phyloP scores from a whole-genome alignment of 2,797 vertebrate genomes.

The Limosa lapponica region DNA sequence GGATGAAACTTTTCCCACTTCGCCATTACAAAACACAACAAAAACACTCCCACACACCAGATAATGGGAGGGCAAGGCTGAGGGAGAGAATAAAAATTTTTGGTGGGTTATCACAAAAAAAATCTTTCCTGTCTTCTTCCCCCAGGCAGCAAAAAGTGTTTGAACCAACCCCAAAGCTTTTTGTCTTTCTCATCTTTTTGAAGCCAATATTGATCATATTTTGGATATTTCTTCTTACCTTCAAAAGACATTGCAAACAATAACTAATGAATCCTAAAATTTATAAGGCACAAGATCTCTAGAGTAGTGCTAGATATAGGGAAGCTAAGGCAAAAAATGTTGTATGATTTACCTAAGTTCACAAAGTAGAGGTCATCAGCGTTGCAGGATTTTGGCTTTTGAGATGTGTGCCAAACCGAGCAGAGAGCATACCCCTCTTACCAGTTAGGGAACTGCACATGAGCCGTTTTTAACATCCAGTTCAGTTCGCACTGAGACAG shows the following conservation, averaged over 20 bases:
- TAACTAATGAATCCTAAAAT: background rate
- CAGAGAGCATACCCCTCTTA: background rate
- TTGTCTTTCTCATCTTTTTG: background rate
- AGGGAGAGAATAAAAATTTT: background rate
- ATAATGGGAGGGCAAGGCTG: background rate
- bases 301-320: background rate
- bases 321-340: background rate
- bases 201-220: constrained; percentile 3
- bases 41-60: constrained; percentile 4
- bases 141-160: background rate
- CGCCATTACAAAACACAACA: background rate
- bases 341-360: background rate
- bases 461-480: background rate
- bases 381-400: background rate
- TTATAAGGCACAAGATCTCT: background rate
- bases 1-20: background rate
- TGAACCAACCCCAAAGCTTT: constrained; percentile 25
- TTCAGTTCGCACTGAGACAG: background rate
- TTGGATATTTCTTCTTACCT: background rate
- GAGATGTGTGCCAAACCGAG: fast-evolving
- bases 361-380: background rate
- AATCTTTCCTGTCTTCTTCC: background rate
- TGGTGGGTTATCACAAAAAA: constrained; percentile 1
- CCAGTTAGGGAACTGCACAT: background rate
- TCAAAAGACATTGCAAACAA: background rate